phyloP scores from a whole-genome alignment of 1,140 invertebrate genomes.

The Drosophila pandora region DNA sequence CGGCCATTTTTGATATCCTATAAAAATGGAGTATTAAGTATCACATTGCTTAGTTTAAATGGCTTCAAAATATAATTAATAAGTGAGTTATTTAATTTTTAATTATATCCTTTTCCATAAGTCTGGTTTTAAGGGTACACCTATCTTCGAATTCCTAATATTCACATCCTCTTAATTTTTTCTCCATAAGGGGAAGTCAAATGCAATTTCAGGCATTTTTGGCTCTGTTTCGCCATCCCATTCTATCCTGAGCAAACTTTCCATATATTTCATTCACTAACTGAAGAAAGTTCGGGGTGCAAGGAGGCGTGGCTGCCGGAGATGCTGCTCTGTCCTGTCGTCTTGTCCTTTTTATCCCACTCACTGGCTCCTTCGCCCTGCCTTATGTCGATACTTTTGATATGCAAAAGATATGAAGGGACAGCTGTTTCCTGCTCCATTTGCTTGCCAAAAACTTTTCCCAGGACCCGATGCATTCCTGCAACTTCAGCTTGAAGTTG shows the following conservation, averaged over 20 bases:
- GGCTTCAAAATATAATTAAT: neutral
- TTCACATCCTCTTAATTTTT: neutral
- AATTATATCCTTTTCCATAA: neutral
- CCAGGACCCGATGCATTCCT: constrained; percentile 66
- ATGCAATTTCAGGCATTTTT: constrained; percentile 58
- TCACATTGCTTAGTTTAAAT: neutral
- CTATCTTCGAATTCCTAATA: neutral
- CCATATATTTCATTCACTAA: constrained; percentile 70
- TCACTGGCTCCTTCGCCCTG: neutral
- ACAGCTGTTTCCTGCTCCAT: constrained; percentile 81
- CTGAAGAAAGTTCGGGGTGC: neutral
- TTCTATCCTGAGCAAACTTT: constrained; percentile 61
- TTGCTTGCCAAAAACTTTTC: constrained; percentile 78
- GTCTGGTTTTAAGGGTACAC: neutral
- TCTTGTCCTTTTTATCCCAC: constrained; percentile 2
- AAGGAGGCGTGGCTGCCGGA: constrained; percentile 5
- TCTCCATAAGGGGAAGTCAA: constrained; percentile 29
- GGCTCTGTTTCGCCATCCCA: constrained; percentile 31
- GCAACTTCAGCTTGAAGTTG: constrained; percentile 51
- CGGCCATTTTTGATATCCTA: neutral
- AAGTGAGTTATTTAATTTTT: neutral
- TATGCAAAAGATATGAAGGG: constrained; percentile 82
- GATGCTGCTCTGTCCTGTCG: constrained; percentile 4
- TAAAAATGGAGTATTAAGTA: neutral
- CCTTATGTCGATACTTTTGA: constrained; percentile 74